These are phyloP conservation scores for Thecocarcelia acutangulata DNA, from an alignment of 2,888 invertebrate species.

Conservation along the genomic window DNA sequence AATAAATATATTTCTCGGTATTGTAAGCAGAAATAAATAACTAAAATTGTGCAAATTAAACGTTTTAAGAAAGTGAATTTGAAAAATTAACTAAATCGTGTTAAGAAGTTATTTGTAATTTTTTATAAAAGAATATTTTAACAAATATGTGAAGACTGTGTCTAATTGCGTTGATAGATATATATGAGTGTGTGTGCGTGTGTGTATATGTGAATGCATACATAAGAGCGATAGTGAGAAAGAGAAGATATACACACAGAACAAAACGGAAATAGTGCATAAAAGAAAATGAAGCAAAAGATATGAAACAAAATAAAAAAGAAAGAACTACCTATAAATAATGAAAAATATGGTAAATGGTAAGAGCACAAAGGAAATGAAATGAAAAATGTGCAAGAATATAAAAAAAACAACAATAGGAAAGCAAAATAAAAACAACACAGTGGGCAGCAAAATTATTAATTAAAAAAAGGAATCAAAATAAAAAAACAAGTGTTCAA, in stretches of 20 bases:
- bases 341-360: constrained; percentile 24
- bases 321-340: constrained; percentile 24
- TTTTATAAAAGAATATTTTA: constrained; percentile 11
- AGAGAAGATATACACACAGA: constrained; percentile 21
- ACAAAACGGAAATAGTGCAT: constrained; percentile 59
- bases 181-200: too few relatives aligned
- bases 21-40: constrained; percentile 7
- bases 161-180: not conserved
- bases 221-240: not conserved
- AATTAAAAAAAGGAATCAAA: not conserved
- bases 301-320: constrained; percentile 38
- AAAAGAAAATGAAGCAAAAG: constrained; percentile 45
- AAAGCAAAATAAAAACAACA: constrained; percentile 33
- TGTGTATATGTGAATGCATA: not conserved
- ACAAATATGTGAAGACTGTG: constrained; percentile 29
- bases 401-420: constrained; percentile 46
- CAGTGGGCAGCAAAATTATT: not conserved
- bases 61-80: not conserved
- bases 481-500: constrained; percentile 18
- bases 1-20: constrained; percentile 10
- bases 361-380: not conserved
- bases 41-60: constrained; percentile 1
- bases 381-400: constrained; percentile 49
- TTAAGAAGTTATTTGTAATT: not conserved
- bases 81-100: not conserved